Percentiles rank a stretch among this genome's conserved stretches.
Evolutionary conservation across 2,797 vertebrate species (phyloP).

Genomic region (Hyperoplus immaculatus): DNA sequence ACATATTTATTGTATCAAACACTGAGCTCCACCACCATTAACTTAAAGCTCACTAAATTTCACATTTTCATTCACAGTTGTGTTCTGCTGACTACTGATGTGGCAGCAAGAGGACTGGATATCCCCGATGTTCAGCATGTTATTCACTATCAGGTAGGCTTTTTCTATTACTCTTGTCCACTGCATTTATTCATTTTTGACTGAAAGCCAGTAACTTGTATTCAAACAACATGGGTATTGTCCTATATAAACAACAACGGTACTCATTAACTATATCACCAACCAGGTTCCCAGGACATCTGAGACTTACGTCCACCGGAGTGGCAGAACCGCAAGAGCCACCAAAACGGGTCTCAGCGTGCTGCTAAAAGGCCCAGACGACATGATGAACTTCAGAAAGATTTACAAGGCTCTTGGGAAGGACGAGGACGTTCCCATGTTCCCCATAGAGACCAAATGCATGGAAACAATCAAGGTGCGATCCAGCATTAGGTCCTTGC

Average conservation of each 20-base stretch:
- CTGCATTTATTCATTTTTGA: not conserved
- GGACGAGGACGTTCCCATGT: conserved; percentile 91
- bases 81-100: conserved; percentile 96
- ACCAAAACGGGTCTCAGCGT: conserved; percentile 93
- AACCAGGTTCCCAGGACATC: conserved; percentile 94
- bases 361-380: conserved; percentile 92
- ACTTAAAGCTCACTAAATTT: conserved; percentile 3
- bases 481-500: not conserved
- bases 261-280: not conserved
- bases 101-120: conserved; percentile 96
- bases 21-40: not conserved
- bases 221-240: not conserved
- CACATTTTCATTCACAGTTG: conserved; percentile 82
- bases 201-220: not conserved
- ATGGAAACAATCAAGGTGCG: conserved; percentile 93
- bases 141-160: conserved; percentile 96
- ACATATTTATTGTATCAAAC: not conserved
- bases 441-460: conserved; percentile 91
- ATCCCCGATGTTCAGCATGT: conserved; percentile 96
- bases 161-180: not conserved
- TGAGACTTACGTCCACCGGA: conserved; percentile 95
- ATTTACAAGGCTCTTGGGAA: conserved; percentile 93
- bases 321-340: conserved; percentile 94
- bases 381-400: conserved; percentile 93
- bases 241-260: not conserved